A percentile compares a stretch with the other conserved stretches of the same genome.
Conservation (phyloP, 2,888 invertebrate species). For the Platycnemis pennipes region DNA sequence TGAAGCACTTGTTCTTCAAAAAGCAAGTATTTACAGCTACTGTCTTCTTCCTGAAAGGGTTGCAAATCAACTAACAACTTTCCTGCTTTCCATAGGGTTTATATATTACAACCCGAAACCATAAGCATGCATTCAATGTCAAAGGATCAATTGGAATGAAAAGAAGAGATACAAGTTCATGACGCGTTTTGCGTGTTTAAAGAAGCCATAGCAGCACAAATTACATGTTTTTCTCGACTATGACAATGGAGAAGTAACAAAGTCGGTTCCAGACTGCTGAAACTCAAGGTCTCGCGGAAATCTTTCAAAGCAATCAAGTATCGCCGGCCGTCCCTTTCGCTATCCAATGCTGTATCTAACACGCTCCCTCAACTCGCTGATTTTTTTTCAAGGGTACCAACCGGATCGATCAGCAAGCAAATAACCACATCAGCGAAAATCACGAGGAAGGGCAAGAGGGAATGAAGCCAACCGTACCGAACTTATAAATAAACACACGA, state of each 20-base stretch:
- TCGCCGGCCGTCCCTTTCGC: neutral
- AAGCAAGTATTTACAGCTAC: too few relatives aligned
- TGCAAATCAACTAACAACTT: too few relatives aligned
- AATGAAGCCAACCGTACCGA: neutral
- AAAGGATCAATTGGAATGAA: neutral
- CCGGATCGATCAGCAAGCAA: neutral
- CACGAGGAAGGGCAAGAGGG: neutral
- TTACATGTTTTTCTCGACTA: neutral
- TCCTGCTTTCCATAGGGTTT: too few relatives aligned
- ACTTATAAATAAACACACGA: neutral
- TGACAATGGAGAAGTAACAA: neutral
- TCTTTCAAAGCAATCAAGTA: neutral
- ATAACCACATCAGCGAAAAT: neutral
- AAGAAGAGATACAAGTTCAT: neutral
- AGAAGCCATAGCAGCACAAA: neutral
- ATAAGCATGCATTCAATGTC: too few relatives aligned
- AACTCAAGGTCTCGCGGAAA: conserved; percentile 3
- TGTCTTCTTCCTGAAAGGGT: too few relatives aligned
- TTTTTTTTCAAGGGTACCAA: neutral
- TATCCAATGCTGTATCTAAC: neutral
- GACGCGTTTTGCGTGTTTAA: neutral
- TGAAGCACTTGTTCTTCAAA: neutral
- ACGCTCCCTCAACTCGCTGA: neutral
- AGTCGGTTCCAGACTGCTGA: neutral
- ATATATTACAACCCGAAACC: too few relatives aligned